A percentile compares a stretch with the other conserved stretches of the same genome.
Conservation (phyloP, 2,113 vertebrate species). For the Marmota monax region DNA sequence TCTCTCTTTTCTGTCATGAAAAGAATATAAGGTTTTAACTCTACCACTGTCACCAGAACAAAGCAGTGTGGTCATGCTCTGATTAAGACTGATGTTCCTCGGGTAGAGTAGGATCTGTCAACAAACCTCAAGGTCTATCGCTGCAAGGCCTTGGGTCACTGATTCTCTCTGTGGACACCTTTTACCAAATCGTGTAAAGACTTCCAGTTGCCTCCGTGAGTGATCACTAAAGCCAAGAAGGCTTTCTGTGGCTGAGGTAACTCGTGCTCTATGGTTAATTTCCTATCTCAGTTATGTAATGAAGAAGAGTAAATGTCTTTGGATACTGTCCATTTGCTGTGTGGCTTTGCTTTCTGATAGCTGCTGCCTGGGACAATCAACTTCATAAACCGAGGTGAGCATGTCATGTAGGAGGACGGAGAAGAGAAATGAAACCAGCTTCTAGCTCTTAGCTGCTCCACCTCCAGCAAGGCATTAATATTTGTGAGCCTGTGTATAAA, state of each 20-base stretch:
- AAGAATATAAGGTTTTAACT: constrained; percentile 46
- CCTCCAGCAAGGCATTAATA: not conserved
- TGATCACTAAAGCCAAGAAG: constrained; percentile 33
- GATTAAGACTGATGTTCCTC: constrained; percentile 67
- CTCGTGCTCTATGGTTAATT: constrained; percentile 53
- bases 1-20: not conserved
- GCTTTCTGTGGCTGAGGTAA: constrained; percentile 70
- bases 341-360: not conserved
- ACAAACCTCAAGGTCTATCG: constrained; percentile 43
- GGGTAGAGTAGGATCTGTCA: constrained; percentile 50
- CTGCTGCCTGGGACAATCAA: not conserved
- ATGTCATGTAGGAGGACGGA: not conserved
- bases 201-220: constrained; percentile 47
- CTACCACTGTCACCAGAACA: constrained; percentile 59
- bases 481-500: not conserved
- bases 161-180: constrained; percentile 24
- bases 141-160: constrained; percentile 61
- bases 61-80: constrained; percentile 19
- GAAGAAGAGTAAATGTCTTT: constrained; percentile 18
- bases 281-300: constrained; percentile 3
- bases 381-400: not conserved
- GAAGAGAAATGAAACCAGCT: not conserved
- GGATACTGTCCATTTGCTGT: not conserved
- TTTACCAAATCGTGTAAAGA: constrained; percentile 75
- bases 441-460: not conserved